Percentiles rank a stretch among this genome's conserved stretches.
Conservation (phyloP, 2,113 vertebrate genomes). For the Cricetomys ansorgei region DNA sequence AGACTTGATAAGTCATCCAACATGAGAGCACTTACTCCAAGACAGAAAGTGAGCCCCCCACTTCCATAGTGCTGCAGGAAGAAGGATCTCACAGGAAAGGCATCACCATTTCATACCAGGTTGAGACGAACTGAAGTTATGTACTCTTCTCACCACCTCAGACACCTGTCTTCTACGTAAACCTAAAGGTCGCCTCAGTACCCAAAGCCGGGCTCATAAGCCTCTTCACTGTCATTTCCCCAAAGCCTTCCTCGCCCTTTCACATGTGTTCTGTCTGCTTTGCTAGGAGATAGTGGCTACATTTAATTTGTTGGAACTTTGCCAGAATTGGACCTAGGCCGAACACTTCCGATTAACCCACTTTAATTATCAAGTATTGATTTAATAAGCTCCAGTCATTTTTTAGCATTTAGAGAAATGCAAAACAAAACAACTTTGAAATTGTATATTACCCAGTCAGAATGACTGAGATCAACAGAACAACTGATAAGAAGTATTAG, state of each 20-base stretch:
- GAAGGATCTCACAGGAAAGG: neutral
- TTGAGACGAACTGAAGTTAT: neutral
- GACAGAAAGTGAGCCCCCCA: neutral
- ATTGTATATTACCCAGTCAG: neutral
- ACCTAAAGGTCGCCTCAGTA: neutral
- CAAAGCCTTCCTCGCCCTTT: neutral
- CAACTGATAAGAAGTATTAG: neutral
- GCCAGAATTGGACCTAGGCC: fast-evolving
- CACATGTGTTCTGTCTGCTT: neutral
- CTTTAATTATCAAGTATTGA: neutral
- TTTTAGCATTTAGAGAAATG: neutral
- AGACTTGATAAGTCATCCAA: neutral
- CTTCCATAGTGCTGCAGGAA: neutral
- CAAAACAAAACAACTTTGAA: neutral
- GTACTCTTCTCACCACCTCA: neutral
- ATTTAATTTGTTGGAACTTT: neutral
- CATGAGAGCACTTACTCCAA: neutral
- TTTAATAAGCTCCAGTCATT: neutral
- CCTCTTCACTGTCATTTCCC: neutral
- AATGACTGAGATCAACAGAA: neutral
- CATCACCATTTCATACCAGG: neutral
- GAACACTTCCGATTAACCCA: neutral
- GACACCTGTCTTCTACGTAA: neutral
- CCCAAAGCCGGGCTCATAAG: neutral
- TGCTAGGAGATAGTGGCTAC: neutral